Base-by-base conservation (phyloP, 2,797 vertebrate genomes). In the Trematomus bernacchii region DNA sequence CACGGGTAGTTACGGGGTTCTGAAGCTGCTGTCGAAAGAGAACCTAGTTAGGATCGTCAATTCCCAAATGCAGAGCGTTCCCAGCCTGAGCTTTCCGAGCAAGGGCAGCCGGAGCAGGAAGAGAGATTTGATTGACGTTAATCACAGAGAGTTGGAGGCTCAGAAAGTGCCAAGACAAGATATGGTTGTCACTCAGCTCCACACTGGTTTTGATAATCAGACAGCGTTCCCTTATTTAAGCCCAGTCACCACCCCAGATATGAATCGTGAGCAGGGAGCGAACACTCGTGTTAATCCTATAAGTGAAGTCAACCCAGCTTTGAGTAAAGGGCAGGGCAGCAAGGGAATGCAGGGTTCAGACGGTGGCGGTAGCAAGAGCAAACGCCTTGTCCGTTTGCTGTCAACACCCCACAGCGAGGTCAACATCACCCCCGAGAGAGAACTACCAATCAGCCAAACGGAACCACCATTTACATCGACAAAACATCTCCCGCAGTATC, bases 51-150 rank as follows among this genome's bases (percentile, higher is more conserved):
- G 92, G 72, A 95, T 95, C 18, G 93, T 95, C 52, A 95, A 95
- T 85, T 95, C 94, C 43, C 94, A 95, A 80, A 93, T 94, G 82
- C 94, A 95, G 76, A 94, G 74, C 3, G 76, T 91, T 79, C 87
- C 91, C 0, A 85, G 87, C 63, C 71, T 94, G 54, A 90, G 73
- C 83, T 92, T 94, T 72, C 88, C 84, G 1, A 91, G 85, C 75
- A 94, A 94, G 90, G 91, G 90, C 72, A 93, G 93, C 59, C 90
- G 94, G 66, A 95, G 95, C 90, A 92, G 93, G 74, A 96, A 96
- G 86, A 92, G 94, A 73, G 95, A 96, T 88, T 89, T 94, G 88
- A 95, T 96, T 88, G 91, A 94, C 86, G 92, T 94, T 85, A 93
- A 94, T 92, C 93, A 83, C n/a, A 80, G 88, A 80, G 94, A 92